Evolutionary conservation across 2,888 invertebrate genomes (phyloP).

Genomic region (Erebia aethiops): DNA sequence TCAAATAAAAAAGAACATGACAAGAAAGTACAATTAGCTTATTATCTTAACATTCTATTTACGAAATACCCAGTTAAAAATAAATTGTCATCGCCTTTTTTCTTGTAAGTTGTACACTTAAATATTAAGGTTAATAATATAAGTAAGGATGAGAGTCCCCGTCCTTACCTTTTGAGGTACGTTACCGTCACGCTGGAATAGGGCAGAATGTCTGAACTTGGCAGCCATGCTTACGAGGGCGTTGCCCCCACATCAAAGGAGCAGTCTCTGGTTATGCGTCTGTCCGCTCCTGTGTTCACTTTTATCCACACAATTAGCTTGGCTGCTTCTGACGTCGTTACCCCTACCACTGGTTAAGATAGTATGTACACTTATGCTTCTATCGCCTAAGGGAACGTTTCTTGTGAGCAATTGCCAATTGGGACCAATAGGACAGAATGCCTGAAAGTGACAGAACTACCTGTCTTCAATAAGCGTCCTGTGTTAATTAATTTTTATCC

Average conservation of each 20-base stretch:
- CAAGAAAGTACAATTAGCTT: too few relatives aligned
- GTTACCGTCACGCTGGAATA: background rate
- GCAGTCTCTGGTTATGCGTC: constrained; percentile 11
- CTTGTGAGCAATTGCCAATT: too few relatives aligned
- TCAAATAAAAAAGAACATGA: too few relatives aligned
- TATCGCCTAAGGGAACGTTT: too few relatives aligned
- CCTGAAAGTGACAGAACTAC: too few relatives aligned
- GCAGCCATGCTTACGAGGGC: constrained; percentile 9
- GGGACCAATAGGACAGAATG: too few relatives aligned
- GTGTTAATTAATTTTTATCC: too few relatives aligned
- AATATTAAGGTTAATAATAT: background rate
- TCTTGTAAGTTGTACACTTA: background rate
- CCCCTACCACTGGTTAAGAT: constrained; percentile 50
- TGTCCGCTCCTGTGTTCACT: constrained; percentile 52
- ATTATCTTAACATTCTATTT: too few relatives aligned
- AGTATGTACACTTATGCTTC: background rate
- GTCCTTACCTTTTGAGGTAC: background rate
- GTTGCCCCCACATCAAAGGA: constrained; percentile 25
- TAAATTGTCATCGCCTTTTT: background rate
- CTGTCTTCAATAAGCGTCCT: too few relatives aligned
- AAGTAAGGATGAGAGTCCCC: too few relatives aligned
- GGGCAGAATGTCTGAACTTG: constrained; percentile 1
- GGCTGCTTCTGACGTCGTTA: constrained; percentile 62
- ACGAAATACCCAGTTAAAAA: background rate
- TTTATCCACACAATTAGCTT: constrained; percentile 71